Evolutionary conservation across 2,113 vertebrate genomes (phyloP), one percentile per base, ranked within the genome.

Genomic region (Meleagris gallopavo): DNA sequence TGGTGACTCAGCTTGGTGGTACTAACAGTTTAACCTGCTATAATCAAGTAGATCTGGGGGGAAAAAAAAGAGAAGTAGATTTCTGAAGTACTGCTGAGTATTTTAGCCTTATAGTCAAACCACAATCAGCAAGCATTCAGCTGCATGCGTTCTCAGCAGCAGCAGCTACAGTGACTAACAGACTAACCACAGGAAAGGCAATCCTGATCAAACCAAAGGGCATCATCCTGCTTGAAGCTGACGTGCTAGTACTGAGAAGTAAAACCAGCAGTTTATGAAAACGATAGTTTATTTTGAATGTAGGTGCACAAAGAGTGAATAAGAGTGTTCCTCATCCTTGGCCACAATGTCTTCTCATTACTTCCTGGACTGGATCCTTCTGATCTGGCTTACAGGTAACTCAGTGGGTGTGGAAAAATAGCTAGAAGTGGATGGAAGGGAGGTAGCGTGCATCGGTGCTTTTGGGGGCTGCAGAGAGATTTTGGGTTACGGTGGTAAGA

Each of bases 311-410:
- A 32, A 89, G 46, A 3, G 34, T 13, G 24, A 76, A 34, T 11
- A 3, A 55, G 50, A 93, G 12, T 3, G 10, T 71, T 77, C 2
- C 27, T 92, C 13, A 2, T 38, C 76, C 90, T 75, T 70, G 76
- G 88, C 16, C 38, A 16, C 36, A 6, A 80, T 95, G 90, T 73
- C 43, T 3, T 34, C 25, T 27, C 46, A 0, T 4, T n/a, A 88
- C 65, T 80, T 46, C 21, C 8, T 85, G 55, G 46, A 4, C 14
- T 83, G 86, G 40, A 45, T 88, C 66, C 58, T 98, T 34, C 24
- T 97, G 4, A 10, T 97, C 8, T 70, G 97, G 21, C 74, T 94
- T 38, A 27, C 92, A 96, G 97, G 97, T 98, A 94, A 97, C 61
- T 27, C 12, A 17, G n/a, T 2, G 50, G 21, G 45, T 30, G 21